Evolutionary conservation across 2,797 vertebrate genomes (phyloP).

Genomic region (Uromys caudimaculatus): DNA sequence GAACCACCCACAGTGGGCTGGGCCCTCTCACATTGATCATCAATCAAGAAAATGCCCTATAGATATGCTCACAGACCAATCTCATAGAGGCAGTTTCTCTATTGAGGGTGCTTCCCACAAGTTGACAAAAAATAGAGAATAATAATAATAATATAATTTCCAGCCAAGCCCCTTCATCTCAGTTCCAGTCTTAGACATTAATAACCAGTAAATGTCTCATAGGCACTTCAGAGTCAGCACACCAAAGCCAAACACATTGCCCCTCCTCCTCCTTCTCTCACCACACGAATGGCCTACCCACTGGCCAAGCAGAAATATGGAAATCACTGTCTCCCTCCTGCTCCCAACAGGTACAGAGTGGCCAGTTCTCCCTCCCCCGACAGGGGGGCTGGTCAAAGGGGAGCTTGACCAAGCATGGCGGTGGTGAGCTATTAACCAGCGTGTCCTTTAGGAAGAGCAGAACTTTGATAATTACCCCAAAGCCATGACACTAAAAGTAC

Average conservation of each 20-base stretch:
- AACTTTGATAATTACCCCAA: neutral
- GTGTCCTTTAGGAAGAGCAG: neutral
- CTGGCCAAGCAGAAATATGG: neutral
- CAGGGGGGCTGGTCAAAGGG: neutral
- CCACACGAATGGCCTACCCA: neutral
- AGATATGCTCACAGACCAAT: neutral
- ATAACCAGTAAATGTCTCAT: neutral
- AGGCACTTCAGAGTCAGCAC: neutral
- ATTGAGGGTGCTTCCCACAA: neutral
- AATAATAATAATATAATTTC: neutral
- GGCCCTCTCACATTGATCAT: neutral
- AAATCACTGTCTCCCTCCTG: neutral
- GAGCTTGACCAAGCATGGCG: neutral
- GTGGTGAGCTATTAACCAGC: neutral
- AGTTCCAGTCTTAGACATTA: neutral
- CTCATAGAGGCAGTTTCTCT: neutral
- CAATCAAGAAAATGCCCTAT: neutral
- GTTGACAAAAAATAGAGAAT: neutral
- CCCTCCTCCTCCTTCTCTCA: neutral
- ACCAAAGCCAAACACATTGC: neutral
- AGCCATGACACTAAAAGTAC: neutral
- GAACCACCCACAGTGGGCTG: neutral
- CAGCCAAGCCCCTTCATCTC: neutral
- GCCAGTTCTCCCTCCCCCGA: neutral
- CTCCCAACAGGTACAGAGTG: neutral